A percentile compares a stretch with the other conserved stretches of the same genome.
These are phyloP conservation scores for Phrynocephalus forsythii DNA, from an alignment of 2,797 vertebrate genomes.

Conservation along the genomic window DNA sequence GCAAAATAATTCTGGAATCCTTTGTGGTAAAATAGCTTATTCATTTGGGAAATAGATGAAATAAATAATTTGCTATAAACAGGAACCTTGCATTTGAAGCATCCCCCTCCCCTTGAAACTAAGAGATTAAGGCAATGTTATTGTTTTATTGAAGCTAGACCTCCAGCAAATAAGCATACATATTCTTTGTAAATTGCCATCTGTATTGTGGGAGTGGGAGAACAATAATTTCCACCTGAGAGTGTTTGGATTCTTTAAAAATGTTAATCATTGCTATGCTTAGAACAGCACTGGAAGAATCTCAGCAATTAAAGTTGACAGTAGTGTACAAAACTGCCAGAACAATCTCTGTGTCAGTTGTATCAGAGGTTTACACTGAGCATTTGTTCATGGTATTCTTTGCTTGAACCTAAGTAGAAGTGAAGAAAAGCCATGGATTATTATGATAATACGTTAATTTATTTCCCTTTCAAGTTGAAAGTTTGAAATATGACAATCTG, in stretches of 20 bases:
- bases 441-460: slow-evolving; percentile 31
- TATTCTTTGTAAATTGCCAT: slow-evolving; percentile 7
- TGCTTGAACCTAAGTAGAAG: slow-evolving; percentile 51
- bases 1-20: too few relatives aligned
- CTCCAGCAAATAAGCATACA: neutral
- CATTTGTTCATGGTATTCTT: slow-evolving; percentile 47
- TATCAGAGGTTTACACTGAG: slow-evolving; percentile 44
- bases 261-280: slow-evolving; percentile 61
- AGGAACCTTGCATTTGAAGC: neutral
- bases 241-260: slow-evolving; percentile 55
- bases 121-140: neutral
- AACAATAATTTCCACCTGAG: slow-evolving; percentile 58
- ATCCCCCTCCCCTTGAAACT: neutral
- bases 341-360: slow-evolving; percentile 51
- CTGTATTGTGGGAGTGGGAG: slow-evolving; percentile 36
- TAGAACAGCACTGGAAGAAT: slow-evolving; percentile 49
- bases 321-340: slow-evolving; percentile 49
- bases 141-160: neutral
- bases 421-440: slow-evolving; percentile 33
- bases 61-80: neutral
- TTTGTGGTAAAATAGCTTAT: neutral
- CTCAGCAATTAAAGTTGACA: slow-evolving; percentile 64
- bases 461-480: slow-evolving; percentile 1
- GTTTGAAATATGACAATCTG: slow-evolving; percentile 13
- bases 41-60: neutral